Conservation (phyloP, 2,797 vertebrate species). For the Lerista edwardsae region DNA sequence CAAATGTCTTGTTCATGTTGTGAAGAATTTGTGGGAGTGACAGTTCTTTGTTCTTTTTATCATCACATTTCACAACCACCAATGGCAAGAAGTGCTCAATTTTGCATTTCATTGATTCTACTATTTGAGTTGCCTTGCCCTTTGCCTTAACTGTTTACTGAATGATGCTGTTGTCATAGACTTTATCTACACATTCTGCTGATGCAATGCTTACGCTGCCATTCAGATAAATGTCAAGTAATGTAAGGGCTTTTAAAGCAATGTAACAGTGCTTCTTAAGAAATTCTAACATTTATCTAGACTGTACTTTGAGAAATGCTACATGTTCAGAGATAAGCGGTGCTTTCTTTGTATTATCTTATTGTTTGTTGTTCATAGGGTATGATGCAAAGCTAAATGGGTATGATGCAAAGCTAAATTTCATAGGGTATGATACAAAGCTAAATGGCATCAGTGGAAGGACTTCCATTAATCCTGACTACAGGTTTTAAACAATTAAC, state of each 20-base stretch:
- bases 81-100: neutral
- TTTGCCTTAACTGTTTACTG: neutral
- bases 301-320: neutral
- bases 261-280: slow-evolving; percentile 28
- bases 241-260: slow-evolving; percentile 20
- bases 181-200: neutral
- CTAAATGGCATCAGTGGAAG: slow-evolving; percentile 2
- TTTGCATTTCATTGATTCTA: neutral
- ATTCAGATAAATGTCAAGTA: slow-evolving; percentile 3
- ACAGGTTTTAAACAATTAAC: neutral
- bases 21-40: neutral
- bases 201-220: slow-evolving; percentile 14
- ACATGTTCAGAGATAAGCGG: neutral
- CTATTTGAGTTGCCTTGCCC: neutral
- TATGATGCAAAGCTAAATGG: neutral
- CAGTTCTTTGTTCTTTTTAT: neutral
- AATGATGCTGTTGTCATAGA: neutral
- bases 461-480: neutral
- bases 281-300: neutral
- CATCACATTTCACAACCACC: neutral
- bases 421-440: neutral
- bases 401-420: neutral
- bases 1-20: neutral
- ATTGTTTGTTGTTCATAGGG: neutral
- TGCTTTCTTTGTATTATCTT: neutral